Base-by-base conservation (phyloP, 2,113 vertebrate species). In the Microcebus murinus region DNA sequence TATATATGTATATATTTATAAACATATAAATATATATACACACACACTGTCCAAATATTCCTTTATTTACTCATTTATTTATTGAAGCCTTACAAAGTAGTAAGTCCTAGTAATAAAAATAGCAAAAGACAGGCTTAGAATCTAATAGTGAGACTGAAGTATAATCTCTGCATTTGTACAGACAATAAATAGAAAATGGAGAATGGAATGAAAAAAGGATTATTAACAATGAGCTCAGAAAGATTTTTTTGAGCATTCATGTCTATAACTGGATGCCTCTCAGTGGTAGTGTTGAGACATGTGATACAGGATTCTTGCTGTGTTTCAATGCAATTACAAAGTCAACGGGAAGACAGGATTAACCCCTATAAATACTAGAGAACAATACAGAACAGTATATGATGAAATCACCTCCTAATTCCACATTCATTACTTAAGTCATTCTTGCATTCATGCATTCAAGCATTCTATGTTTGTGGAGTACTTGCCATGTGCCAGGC, bases 21-120 rank as follows among this genome's bases (percentile, higher is more conserved):
- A 67, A 89, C 87, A 45, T 61, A 27, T 61, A 61, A 21, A 61
- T 10, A 25, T 27, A 25, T 27, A 52, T 6, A 52, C 25, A 61
- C 11, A 63, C 57, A 31, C 59, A 3, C 76, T 79, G 15, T 79
- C 65, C 65, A 92, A 36, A 87, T 95, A 74, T 27, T 89, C 8
- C 29, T 94, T 92, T 59, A 39, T 70, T 93, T 36, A 87, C 23
- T 52, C n/a, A 61, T 52, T 77, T 77, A 71, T 74, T 79, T 87
- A 50, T 31, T 61, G 79, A 87, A 27, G 21, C 17, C 14, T 96
- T 93, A 77, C 29, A 36, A 87, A 86, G 18, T 48, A 68, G 31
- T 73, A 91, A 95, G 25, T 79, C 21, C 73, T 87, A 48, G 42
- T 87, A 74, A 87, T 57, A 80, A 80, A 88, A 90, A 57, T 76